A percentile compares a stretch with the other conserved stretches of the same genome.
phyloP scores from a whole-genome alignment of 2,797 vertebrate species.

The Synaphobranchus kaupii region DNA sequence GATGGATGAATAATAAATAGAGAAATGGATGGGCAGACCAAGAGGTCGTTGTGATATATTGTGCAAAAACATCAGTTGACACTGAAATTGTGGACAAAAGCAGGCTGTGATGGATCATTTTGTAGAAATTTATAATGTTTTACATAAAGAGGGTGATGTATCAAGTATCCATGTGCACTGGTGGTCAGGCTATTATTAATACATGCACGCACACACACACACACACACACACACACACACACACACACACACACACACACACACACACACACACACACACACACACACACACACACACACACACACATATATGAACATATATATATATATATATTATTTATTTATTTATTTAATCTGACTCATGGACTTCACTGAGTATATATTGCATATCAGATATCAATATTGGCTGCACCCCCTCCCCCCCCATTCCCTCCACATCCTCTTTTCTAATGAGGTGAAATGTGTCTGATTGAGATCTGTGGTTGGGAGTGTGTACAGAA shows the following conservation, averaged over 20 bases:
- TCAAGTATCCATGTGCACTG: neutral
- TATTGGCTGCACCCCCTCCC: neutral
- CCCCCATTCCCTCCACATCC: neutral
- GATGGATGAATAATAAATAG: conserved; percentile 52
- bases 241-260: neutral
- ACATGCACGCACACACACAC: neutral
- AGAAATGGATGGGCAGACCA: conserved; percentile 36
- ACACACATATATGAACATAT: too few relatives aligned
- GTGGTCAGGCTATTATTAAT: neutral
- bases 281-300: neutral
- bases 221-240: too few relatives aligned
- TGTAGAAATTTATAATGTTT: neutral
- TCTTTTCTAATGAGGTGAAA: conserved; percentile 23
- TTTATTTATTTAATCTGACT: neutral
- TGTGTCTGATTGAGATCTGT: conserved; percentile 26
- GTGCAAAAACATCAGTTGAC: conserved; percentile 47
- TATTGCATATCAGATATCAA: conserved; percentile 9
- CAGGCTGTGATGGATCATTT: conserved; percentile 4
- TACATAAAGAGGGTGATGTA: neutral
- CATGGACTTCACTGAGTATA: neutral
- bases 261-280: too few relatives aligned
- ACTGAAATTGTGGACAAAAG: conserved; percentile 44
- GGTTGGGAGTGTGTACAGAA: conserved; percentile 31
- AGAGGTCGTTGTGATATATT: conserved; percentile 40
- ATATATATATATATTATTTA: neutral